These are phyloP conservation scores for Gasterosteus nipponicus DNA, from an alignment of 2,113 vertebrate species.

Conservation along the genomic window DNA sequence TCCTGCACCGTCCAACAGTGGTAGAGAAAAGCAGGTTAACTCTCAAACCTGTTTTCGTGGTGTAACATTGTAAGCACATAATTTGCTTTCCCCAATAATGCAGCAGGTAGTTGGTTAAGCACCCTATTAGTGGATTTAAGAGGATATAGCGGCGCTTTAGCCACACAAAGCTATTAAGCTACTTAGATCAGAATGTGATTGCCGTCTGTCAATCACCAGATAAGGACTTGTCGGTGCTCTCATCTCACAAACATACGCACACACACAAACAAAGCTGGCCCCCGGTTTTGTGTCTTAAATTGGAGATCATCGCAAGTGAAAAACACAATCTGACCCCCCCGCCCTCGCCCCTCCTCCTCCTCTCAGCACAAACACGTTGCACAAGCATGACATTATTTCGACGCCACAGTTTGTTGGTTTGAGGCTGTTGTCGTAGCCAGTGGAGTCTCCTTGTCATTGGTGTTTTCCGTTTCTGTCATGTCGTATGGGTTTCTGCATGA, in stretches of 20 bases:
- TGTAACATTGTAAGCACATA: conserved; percentile 59
- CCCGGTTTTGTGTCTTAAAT: conserved; percentile 23
- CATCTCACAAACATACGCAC: conserved; percentile 31
- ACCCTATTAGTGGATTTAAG: conserved; percentile 73
- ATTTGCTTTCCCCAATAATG: conserved; percentile 65
- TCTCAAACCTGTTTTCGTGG: conserved; percentile 51
- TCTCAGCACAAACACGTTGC: conserved; percentile 66
- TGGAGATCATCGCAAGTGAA: conserved; percentile 28
- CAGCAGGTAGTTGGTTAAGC: conserved; percentile 75
- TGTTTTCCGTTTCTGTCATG: conserved; percentile 66
- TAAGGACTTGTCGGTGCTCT: conserved; percentile 52
- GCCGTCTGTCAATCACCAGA: conserved; percentile 72
- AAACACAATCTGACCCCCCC: conserved; percentile 37
- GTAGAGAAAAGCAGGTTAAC: conserved; percentile 9
- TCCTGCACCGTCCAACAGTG: conserved; percentile 18
- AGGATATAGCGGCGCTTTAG: conserved; percentile 68
- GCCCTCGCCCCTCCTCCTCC: not conserved
- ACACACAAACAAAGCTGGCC: conserved; percentile 2
- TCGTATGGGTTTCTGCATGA: conserved; percentile 78
- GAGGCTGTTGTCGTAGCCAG: conserved; percentile 62
- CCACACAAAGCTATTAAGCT: conserved; percentile 75
- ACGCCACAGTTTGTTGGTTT: conserved; percentile 70
- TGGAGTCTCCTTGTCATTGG: conserved; percentile 58
- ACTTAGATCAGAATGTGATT: conserved; percentile 77
- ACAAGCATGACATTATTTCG: conserved; percentile 81